Conservation (phyloP, 23 tunicate species). For the Ascidia mentula region DNA sequence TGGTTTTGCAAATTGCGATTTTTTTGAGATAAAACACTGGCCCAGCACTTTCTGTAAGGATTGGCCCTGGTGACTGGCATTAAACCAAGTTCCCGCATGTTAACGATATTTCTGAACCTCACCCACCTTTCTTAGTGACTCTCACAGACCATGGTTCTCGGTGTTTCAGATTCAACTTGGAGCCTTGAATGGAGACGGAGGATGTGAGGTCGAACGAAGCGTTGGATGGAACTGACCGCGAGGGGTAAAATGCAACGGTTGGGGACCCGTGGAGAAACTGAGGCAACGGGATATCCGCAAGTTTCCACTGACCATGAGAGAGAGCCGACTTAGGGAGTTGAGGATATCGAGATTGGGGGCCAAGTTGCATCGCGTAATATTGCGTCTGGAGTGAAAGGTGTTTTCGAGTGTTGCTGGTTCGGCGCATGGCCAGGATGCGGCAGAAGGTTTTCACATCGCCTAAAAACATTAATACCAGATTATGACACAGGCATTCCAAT, state of each 20-base stretch:
- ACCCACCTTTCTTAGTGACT: conserved; percentile 27
- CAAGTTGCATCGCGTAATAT: conserved; percentile 53
- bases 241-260: conserved; percentile 52
- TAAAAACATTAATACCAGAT: not conserved
- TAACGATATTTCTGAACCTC: no score
- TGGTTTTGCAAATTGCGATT: no score
- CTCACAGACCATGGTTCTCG: conserved; percentile 23
- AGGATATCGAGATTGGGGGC: conserved; percentile 26
- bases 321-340: conserved; percentile 28
- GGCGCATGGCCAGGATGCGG: conserved; percentile 18
- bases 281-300: conserved; percentile 37
- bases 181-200: conserved; percentile 61
- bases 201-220: conserved; percentile 51
- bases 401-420: conserved; percentile 17
- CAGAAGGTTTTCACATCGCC: conserved; percentile 38
- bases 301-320: conserved; percentile 43
- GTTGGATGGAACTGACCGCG: conserved; percentile 61
- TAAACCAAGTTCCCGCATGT: no score
- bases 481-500: no score
- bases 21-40: no score
- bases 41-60: no score
- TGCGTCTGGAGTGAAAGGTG: conserved; percentile 49
- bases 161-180: conserved; percentile 36
- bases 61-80: no score
- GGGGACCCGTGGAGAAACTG: conserved; percentile 46